These are phyloP conservation scores for Virgularia gustaviana DNA, from an alignment of 92 coral and sea anemone genomes.

Conservation along the genomic window DNA sequence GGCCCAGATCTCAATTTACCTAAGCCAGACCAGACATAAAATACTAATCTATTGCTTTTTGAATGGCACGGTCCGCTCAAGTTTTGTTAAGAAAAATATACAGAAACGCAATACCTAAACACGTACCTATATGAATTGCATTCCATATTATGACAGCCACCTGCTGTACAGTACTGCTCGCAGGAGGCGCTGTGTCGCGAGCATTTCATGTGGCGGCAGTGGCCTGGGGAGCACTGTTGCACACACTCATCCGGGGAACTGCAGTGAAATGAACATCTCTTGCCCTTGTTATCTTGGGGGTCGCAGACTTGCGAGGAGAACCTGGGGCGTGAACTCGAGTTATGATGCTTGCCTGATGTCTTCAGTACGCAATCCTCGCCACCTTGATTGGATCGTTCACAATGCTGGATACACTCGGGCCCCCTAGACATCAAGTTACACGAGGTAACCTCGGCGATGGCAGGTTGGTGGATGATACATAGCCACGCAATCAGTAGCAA, in stretches of 20 bases:
- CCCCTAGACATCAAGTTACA: conserved; percentile 9
- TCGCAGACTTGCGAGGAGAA: conserved; percentile 20
- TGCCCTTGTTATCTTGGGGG: conserved; percentile 6
- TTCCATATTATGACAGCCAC: conserved; percentile 30
- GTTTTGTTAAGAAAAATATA: no score
- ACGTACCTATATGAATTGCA: conserved; percentile 2
- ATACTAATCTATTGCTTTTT: no score
- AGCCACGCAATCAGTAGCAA: conserved; percentile 6
- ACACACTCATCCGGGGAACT: conserved; percentile 15
- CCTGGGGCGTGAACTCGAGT: background rate
- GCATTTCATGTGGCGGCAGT: conserved; percentile 34
- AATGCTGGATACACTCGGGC: conserved; percentile 19
- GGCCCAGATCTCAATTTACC: no score
- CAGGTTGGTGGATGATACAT: background rate
- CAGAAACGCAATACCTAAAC: no score
- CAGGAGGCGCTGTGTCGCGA: background rate
- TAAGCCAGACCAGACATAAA: no score
- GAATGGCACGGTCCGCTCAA: no score
- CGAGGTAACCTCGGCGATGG: background rate
- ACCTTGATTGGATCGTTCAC: conserved; percentile 7
- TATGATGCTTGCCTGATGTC: conserved; percentile 3
- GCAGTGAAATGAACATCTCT: conserved; percentile 32
- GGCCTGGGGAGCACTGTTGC: conserved; percentile 40
- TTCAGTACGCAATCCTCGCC: conserved; percentile 10
- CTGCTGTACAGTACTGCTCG: conserved; percentile 25